These are phyloP conservation scores for Leucoma salicis DNA, from an alignment of 2,888 invertebrate genomes.

Conservation along the genomic window DNA sequence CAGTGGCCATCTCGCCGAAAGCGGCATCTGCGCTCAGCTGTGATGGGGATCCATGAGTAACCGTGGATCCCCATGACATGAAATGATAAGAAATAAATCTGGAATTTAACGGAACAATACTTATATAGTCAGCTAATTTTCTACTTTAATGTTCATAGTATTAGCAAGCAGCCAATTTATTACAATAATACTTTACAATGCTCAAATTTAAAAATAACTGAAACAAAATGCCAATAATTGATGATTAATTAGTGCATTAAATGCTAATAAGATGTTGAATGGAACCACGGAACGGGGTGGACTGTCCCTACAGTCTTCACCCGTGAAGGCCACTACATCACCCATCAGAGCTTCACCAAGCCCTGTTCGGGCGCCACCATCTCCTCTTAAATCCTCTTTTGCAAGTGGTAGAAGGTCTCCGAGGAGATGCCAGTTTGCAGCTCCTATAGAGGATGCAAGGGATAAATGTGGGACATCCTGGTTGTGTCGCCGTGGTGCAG, in stretches of 20 bases:
- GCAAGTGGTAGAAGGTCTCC: constrained; percentile 63
- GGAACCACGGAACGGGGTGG: constrained; percentile 61
- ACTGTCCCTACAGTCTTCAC: constrained; percentile 63
- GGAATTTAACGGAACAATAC: too few species aligned
- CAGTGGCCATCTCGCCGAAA: too few species aligned
- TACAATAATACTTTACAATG: background rate
- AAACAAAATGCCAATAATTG: constrained; percentile 1
- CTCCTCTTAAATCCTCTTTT: constrained; percentile 67
- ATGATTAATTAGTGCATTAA: constrained; percentile 21
- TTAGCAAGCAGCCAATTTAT: background rate
- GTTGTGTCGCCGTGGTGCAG: constrained; percentile 72
- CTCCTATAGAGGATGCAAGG: constrained; percentile 62
- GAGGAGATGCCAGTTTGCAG: constrained; percentile 70
- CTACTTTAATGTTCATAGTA: background rate
- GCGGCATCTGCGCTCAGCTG: too few species aligned
- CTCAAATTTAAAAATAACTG: constrained; percentile 11
- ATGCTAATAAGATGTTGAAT: constrained; percentile 58
- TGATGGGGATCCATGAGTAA: too few species aligned
- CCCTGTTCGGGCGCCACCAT: constrained; percentile 64
- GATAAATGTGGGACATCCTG: constrained; percentile 76
- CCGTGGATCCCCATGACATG: too few species aligned
- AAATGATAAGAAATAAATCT: too few species aligned
- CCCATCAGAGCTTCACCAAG: constrained; percentile 67
- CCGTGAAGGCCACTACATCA: constrained; percentile 58
- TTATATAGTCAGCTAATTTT: too few species aligned